Conservation (phyloP, 2,113 vertebrate genomes). For the Regulus satrapa region DNA sequence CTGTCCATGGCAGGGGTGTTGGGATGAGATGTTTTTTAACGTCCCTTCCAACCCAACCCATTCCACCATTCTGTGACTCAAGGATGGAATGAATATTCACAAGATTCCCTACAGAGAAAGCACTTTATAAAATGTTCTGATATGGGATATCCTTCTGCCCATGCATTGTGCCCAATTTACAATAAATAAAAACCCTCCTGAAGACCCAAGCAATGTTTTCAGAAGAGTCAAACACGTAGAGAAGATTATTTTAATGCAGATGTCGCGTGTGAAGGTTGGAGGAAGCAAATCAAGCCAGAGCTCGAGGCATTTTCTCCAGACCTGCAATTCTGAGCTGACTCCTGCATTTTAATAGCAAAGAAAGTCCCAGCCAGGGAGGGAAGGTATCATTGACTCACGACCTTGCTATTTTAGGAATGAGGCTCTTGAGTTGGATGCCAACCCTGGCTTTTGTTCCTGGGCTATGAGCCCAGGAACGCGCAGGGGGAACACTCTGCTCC, state of each 20-base stretch:
- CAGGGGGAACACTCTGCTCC: neutral
- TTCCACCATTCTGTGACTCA: rapidly evolving
- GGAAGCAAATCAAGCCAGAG: neutral
- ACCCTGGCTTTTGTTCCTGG: neutral
- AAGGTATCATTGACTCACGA: neutral
- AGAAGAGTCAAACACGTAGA: rapidly evolving
- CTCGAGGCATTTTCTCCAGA: slow-evolving; percentile 17
- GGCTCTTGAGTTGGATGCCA: neutral
- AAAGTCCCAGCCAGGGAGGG: neutral
- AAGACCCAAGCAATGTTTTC: neutral
- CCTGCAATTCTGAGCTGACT: neutral
- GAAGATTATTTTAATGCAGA: neutral
- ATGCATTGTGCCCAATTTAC: neutral
- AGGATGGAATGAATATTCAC: neutral
- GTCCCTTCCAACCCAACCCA: neutral
- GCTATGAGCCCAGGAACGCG: neutral
- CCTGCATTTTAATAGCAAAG: slow-evolving; percentile 51
- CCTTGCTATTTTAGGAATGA: slow-evolving; percentile 19
- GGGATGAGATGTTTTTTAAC: rapidly evolving
- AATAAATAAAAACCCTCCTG: neutral
- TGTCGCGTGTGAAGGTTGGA: neutral
- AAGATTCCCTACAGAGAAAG: neutral
- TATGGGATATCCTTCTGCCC: neutral
- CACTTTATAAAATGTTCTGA: rapidly evolving
- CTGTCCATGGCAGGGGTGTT: neutral